phyloP scores from a whole-genome alignment of 1,140 invertebrate genomes.

The Himalopsyche phryganea region DNA sequence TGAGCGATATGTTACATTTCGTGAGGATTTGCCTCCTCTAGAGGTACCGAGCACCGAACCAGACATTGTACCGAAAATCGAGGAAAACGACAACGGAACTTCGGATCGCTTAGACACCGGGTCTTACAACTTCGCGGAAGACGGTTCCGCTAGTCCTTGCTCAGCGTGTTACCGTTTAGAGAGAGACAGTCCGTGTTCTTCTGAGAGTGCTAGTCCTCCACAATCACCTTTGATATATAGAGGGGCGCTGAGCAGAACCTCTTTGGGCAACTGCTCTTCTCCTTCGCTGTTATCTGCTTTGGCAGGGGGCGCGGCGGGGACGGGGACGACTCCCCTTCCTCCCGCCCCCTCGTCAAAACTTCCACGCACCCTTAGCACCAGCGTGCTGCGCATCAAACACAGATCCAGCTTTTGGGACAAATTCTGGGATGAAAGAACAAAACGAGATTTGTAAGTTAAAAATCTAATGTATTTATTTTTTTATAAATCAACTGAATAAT shows the following conservation, averaged over 20 bases:
- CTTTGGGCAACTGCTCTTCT: conserved; percentile 41
- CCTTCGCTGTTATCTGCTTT: conserved; percentile 56
- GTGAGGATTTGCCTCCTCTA: conserved; percentile 5
- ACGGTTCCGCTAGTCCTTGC: conserved; percentile 21
- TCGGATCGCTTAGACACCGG: neutral
- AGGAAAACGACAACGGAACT: neutral
- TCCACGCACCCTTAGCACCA: conserved; percentile 74
- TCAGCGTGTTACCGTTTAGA: conserved; percentile 6
- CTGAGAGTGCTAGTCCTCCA: conserved; percentile 35
- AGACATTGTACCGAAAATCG: conserved; percentile 6
- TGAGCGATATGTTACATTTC: conserved; percentile 11
- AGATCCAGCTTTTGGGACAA: conserved; percentile 78
- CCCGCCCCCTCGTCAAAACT: conserved; percentile 49
- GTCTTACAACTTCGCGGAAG: neutral
- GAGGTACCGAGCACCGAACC: conserved; percentile 8
- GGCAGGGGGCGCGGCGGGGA: conserved; percentile 42
- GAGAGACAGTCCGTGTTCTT: conserved; percentile 32
- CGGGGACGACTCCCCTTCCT: conserved; percentile 45
- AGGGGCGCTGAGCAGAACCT: conserved; percentile 39
- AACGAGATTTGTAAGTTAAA: conserved; percentile 65
- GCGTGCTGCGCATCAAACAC: conserved; percentile 70
- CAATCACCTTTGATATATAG: conserved; percentile 38
- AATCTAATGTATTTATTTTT: too few relatives aligned
- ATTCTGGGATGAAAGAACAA: conserved; percentile 66
- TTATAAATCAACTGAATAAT: too few relatives aligned